A percentile compares a stretch with the other conserved stretches of the same genome.
Evolutionary conservation across 2,888 invertebrate genomes (phyloP).

Genomic region (Lamellibrachia columna): DNA sequence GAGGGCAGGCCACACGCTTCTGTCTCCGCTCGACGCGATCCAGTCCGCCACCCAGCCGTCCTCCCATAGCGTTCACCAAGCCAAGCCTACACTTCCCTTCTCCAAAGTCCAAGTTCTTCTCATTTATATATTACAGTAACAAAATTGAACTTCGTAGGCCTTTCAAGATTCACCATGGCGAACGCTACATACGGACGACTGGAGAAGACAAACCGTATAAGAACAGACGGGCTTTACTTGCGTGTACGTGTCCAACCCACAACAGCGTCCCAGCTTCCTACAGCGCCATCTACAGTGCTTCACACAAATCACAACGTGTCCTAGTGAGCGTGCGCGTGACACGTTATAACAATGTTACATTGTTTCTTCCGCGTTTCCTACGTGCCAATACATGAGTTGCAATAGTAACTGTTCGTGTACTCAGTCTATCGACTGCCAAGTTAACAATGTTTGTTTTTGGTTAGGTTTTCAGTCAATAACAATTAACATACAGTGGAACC

Average conservation of each 20-base stretch:
- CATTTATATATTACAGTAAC: neutral
- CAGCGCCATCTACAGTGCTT: conserved; percentile 8
- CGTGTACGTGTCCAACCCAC: neutral
- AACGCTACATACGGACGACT: neutral
- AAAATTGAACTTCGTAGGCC: neutral
- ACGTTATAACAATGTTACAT: neutral
- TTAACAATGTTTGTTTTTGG: neutral
- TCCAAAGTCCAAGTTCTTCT: neutral
- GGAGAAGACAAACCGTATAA: neutral
- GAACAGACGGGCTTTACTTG: neutral
- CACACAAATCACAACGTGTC: conserved; percentile 4
- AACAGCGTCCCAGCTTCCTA: neutral
- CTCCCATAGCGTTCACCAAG: neutral
- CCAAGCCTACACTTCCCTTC: neutral
- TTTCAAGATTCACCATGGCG: neutral
- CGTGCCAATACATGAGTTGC: neutral
- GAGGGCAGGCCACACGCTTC: neutral
- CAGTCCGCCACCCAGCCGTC: neutral
- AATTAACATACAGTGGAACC: neutral
- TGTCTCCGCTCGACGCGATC: neutral
- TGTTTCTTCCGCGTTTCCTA: neutral
- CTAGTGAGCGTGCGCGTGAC: neutral
- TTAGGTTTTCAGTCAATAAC: neutral
- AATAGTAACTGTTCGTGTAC: neutral
- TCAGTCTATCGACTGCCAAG: neutral